Evolutionary conservation across 2,888 invertebrate species (phyloP).

Genomic region (Scelioninae gen. 2): DNA sequence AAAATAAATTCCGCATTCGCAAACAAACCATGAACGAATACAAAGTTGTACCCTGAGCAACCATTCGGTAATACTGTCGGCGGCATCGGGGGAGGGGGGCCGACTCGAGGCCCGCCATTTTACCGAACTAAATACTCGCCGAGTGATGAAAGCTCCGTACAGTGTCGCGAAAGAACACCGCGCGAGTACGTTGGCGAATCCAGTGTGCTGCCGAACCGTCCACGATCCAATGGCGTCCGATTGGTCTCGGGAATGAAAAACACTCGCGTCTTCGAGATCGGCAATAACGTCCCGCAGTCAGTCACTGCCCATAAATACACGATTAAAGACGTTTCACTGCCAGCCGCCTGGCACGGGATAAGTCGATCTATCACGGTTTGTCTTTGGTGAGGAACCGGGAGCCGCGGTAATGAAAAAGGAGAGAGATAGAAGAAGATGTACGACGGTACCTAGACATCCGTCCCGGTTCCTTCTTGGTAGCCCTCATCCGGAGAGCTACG

Average conservation of each 20-base stretch:
- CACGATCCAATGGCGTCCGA: not conserved
- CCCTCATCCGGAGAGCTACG: conserved; percentile 93
- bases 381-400: conserved; percentile 69
- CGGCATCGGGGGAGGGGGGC: not conserved
- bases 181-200: conserved; percentile 58
- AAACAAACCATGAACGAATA: conserved; percentile 42
- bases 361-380: conserved; percentile 45
- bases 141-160: conserved; percentile 55
- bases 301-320: conserved; percentile 42
- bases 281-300: conserved; percentile 21
- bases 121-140: conserved; percentile 66
- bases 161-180: conserved; percentile 65
- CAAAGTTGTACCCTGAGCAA: conserved; percentile 46
- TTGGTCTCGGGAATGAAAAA: conserved; percentile 2
- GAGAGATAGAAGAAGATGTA: conserved; percentile 38
- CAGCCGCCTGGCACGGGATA: conserved; percentile 66
- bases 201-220: not conserved
- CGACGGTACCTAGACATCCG: conserved; percentile 84
- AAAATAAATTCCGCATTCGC: conserved; percentile 40
- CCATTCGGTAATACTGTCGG: conserved; percentile 17
- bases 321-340: conserved; percentile 65
- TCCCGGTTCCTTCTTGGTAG: conserved; percentile 94
- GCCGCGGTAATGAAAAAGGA: conserved; percentile 71
- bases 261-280: conserved; percentile 28
- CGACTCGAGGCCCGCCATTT: conserved; percentile 35